A percentile compares a stretch with the other conserved stretches of the same genome.
These are phyloP conservation scores for Micrasema minimum DNA, from an alignment of 1,140 invertebrate genomes.

Conservation along the genomic window DNA sequence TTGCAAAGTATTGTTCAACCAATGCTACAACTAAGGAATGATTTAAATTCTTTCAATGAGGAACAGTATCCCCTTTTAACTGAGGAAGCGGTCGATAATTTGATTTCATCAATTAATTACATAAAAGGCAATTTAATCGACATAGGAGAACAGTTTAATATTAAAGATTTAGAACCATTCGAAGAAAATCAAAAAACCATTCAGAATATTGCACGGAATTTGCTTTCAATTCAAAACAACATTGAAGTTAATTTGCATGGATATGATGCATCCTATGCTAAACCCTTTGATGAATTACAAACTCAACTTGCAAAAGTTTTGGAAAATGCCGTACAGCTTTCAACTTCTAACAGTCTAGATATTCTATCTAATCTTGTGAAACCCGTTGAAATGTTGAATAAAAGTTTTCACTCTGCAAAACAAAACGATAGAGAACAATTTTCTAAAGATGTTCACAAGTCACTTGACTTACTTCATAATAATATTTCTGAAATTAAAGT, in stretches of 20 bases:
- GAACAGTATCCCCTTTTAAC: conserved; percentile 54
- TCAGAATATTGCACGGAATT: conserved; percentile 66
- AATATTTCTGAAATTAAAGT: conserved; percentile 27
- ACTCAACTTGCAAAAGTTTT: conserved; percentile 63
- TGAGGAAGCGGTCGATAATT: conserved; percentile 56
- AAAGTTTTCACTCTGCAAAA: conserved; percentile 36
- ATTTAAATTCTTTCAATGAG: conserved; percentile 59
- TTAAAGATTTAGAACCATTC: conserved; percentile 53
- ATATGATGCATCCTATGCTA: background rate
- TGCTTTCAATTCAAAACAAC: conserved; percentile 63
- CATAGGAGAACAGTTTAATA: conserved; percentile 53
- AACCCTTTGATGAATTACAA: conserved; percentile 42
- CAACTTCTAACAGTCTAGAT: conserved; percentile 35
- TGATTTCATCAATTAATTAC: conserved; percentile 57
- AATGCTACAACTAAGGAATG: conserved; percentile 64
- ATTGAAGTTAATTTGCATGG: conserved; percentile 45
- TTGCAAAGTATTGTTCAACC: conserved; percentile 65
- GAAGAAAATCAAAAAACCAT: conserved; percentile 65
- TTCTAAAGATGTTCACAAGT: conserved; percentile 4
- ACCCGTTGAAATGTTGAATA: conserved; percentile 44
- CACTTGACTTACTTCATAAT: conserved; percentile 34
- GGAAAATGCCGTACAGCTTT: conserved; percentile 60
- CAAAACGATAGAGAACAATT: conserved; percentile 32
- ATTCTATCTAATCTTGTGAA: conserved; percentile 37
- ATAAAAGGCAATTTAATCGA: conserved; percentile 57